Conservation (phyloP, 2,113 vertebrate species). For the Apteryx owenii region DNA sequence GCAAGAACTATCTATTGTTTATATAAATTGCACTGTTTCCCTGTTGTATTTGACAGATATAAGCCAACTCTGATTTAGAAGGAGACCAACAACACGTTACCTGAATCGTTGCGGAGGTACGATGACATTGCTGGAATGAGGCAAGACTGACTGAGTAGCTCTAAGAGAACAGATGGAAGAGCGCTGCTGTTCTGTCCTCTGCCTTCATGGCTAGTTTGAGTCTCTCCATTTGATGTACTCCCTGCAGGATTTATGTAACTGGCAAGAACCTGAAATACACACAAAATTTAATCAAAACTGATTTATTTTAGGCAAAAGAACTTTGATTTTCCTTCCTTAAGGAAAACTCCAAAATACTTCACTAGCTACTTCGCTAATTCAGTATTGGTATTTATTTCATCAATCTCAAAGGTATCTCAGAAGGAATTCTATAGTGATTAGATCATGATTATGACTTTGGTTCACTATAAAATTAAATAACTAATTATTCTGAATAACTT, state of each 20-base stretch:
- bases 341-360: not conserved
- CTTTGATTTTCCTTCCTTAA: not conserved
- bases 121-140: constrained; percentile 99
- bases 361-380: not conserved
- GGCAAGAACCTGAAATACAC: constrained; percentile 88
- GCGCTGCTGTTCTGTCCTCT: constrained; percentile 90
- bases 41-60: not conserved
- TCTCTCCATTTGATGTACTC: constrained; percentile 82
- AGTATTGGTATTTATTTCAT: not conserved
- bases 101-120: constrained; percentile 97
- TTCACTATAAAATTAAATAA: not conserved
- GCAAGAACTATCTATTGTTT: not conserved
- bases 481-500: not conserved
- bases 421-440: not conserved
- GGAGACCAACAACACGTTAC: constrained; percentile 66
- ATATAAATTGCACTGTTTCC: not conserved
- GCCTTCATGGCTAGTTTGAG: constrained; percentile 79
- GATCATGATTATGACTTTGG: not conserved
- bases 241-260: constrained; percentile 97
- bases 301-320: not conserved
- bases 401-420: not conserved
- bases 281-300: not conserved
- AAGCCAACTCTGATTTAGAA: not conserved
- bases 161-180: constrained; percentile 91
- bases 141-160: constrained; percentile 95